These are phyloP conservation scores for Ophioninae sp. DNA, from an alignment of 2,888 invertebrate genomes.

Conservation along the genomic window DNA sequence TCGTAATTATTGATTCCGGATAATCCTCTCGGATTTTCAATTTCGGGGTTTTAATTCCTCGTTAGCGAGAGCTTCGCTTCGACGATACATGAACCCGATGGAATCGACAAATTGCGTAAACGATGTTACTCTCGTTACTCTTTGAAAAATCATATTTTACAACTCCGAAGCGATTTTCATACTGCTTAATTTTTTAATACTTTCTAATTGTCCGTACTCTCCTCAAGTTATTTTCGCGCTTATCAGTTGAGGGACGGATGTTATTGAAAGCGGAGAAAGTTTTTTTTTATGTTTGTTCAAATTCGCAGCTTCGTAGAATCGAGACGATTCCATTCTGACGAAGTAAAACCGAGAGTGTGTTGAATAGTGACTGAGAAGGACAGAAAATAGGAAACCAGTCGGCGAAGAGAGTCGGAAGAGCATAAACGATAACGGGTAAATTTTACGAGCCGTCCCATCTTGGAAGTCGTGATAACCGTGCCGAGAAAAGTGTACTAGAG, in stretches of 20 bases:
- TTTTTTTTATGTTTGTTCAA: neutral
- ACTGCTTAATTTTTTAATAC: neutral
- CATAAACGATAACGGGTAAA: constrained; percentile 65
- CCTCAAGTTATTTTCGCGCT: neutral
- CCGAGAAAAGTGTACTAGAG: constrained; percentile 26
- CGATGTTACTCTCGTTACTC: neutral
- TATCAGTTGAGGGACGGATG: neutral
- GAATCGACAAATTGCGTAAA: neutral
- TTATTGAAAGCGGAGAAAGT: neutral
- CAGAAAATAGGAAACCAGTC: constrained; percentile 30
- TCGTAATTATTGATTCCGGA: neutral
- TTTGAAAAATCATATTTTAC: neutral
- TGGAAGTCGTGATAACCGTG: constrained; percentile 60
- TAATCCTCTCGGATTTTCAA: neutral
- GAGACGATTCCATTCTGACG: neutral
- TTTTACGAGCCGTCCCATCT: constrained; percentile 63
- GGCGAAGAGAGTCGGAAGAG: constrained; percentile 41
- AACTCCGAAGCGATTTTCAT: neutral
- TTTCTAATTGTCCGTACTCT: neutral
- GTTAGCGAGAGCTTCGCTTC: neutral
- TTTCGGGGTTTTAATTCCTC: neutral
- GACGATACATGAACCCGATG: neutral
- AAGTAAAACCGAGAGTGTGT: neutral
- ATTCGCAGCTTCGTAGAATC: neutral
- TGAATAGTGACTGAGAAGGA: constrained; percentile 13